Percentiles rank a stretch among this genome's conserved stretches.
These are phyloP conservation scores for Ceyx margarethae DNA, from an alignment of 2,113 vertebrate species.

Conservation along the genomic window DNA sequence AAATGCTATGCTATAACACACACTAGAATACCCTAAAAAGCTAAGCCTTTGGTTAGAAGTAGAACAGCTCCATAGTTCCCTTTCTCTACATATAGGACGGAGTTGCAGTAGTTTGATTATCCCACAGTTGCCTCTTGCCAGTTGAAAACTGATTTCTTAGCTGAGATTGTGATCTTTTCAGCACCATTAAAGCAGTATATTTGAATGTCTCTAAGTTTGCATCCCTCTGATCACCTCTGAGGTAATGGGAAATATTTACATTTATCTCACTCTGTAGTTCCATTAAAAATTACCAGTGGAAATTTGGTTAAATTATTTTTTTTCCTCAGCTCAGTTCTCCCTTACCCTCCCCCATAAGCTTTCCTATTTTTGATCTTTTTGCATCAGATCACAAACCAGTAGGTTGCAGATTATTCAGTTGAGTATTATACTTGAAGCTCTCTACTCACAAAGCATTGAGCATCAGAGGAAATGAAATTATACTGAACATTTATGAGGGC, in stretches of 20 bases:
- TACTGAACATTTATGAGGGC: background rate
- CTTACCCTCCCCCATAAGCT: accelerated
- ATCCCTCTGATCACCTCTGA: background rate
- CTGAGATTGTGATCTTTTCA: background rate
- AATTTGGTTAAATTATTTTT: background rate
- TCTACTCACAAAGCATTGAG: background rate
- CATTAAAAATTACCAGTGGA: background rate
- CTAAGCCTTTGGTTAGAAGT: background rate
- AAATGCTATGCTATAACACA: background rate
- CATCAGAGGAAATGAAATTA: background rate
- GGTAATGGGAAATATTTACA: background rate
- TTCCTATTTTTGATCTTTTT: background rate
- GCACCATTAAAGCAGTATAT: background rate
- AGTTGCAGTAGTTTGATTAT: background rate
- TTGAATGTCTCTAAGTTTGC: background rate
- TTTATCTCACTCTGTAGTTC: background rate
- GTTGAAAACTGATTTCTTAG: background rate
- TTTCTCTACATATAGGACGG: background rate
- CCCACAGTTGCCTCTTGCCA: background rate
- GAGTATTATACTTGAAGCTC: background rate
- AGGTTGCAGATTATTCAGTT: background rate
- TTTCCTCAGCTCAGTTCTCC: background rate
- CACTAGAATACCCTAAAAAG: background rate
- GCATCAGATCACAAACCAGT: background rate
- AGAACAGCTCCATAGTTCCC: background rate